Evolutionary conservation across 2,888 invertebrate genomes (phyloP), one percentile per base, ranked within the genome.

Genomic region (Dysmachus trigonus): DNA sequence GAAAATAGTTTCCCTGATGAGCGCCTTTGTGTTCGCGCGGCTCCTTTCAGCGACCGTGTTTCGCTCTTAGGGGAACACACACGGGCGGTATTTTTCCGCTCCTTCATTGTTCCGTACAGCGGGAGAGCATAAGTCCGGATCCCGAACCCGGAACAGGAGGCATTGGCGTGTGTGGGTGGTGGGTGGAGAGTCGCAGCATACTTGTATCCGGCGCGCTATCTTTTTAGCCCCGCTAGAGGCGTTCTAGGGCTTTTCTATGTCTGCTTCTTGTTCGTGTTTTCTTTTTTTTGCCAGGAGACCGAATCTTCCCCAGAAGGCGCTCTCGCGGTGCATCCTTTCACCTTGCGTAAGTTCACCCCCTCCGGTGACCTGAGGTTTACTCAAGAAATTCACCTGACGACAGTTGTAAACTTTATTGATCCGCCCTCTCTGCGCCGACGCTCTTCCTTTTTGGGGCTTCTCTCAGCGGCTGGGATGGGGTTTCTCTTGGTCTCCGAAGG

Each of bases 381-480:
- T 83, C 72, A 83, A 72, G 38, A 83, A 31, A 83, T 83, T 13
- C 35, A 83, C 72, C 35, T 41, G 31, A 72, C 72, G 27, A 62
- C 53, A 81, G 72, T 83, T 83, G 83, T 83, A 83, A 62, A 83
- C 18, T 83, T 83, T 83, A 83, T 83, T 83, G 83, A 83, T 83
- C 83, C 72, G 6, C 13, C 53, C 27, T 10, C 10, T 71, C 18
- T n/a, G 38, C 83, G 83, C 72, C 71, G 15, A 72, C 83, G 83
- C 38, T 18, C 22, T 8, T 35, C 81, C 31, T 31, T 53, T 81
- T 81, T 73, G 30, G 35, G n/a, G 73, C 62, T 62, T 22, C 62
- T 27, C 62, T 22, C 27, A 7, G 18, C 18, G 27, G 8, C 18
- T 10, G 27, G 10, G 62, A 62, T 47, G 47, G 22, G 18, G 27